Evolutionary conservation across 2,888 invertebrate genomes (phyloP).

Genomic region (Tyria jacobaeae): DNA sequence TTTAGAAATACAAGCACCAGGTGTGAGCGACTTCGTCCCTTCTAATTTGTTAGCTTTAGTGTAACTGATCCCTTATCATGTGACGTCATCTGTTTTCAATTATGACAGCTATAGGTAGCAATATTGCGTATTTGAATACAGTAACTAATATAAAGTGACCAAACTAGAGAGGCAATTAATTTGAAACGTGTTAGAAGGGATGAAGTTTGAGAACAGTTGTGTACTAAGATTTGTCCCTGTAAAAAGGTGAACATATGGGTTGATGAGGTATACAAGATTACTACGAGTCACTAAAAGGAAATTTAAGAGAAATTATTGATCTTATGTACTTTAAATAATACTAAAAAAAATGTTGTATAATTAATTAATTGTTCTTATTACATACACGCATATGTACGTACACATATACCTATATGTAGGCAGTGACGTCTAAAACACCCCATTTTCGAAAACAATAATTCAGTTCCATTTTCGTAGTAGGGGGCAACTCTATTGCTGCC

Average conservation of each 20-base stretch:
- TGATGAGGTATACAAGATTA: not conserved
- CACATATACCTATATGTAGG: no score
- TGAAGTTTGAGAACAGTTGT: slow-evolving; percentile 18
- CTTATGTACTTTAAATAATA: no score
- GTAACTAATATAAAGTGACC: slow-evolving; percentile 18
- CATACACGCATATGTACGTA: no score
- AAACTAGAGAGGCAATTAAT: slow-evolving; percentile 17
- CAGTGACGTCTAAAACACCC: no score
- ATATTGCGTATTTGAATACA: slow-evolving; percentile 10
- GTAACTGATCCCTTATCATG: slow-evolving; percentile 62
- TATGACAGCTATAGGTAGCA: slow-evolving; percentile 19
- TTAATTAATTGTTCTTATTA: no score
- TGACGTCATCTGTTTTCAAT: slow-evolving; percentile 56
- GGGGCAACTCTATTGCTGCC: no score
- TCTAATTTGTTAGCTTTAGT: slow-evolving; percentile 71
- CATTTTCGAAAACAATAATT: no score
- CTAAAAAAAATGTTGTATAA: no score
- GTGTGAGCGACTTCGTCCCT: slow-evolving; percentile 65
- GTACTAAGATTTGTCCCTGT: slow-evolving; percentile 2
- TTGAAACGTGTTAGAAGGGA: slow-evolving; percentile 19
- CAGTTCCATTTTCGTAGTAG: no score
- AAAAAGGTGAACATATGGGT: not conserved
- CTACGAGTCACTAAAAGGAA: not conserved
- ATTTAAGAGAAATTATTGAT: no score
- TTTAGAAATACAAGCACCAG: slow-evolving; percentile 61